These are phyloP conservation scores for Keiferia lycopersicella DNA, from an alignment of 2,888 invertebrate species.

Conservation along the genomic window DNA sequence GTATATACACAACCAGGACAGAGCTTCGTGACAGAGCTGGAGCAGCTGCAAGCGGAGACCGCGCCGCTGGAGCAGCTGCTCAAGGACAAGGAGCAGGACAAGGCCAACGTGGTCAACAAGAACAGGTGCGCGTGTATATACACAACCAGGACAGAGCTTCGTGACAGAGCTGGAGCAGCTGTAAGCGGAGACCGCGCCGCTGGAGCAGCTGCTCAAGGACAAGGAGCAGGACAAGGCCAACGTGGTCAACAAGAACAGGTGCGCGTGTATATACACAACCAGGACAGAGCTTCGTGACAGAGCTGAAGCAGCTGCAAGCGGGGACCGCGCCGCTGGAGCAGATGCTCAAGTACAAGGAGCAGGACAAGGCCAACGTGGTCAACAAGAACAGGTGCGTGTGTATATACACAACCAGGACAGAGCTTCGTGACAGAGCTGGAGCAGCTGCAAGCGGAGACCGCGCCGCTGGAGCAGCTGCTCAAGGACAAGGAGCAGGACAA, in stretches of 20 bases:
- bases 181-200: slow-evolving; percentile 52
- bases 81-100: background rate
- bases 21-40: slow-evolving; percentile 57
- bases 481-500: background rate
- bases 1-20: too few relatives aligned
- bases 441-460: slow-evolving; percentile 56
- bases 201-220: slow-evolving; percentile 41
- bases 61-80: slow-evolving; percentile 49
- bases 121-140: slow-evolving; percentile 47
- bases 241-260: slow-evolving; percentile 5
- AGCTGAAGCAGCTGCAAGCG: slow-evolving; percentile 61
- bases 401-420: too few relatives aligned
- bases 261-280: too few relatives aligned
- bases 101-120: slow-evolving; percentile 4
- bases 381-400: slow-evolving; percentile 41
- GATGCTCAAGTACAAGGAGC: background rate
- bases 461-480: slow-evolving; percentile 48
- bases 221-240: background rate
- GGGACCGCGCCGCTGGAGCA: slow-evolving; percentile 55
- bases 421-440: slow-evolving; percentile 58
- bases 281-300: slow-evolving; percentile 52
- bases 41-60: slow-evolving; percentile 57
- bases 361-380: background rate
- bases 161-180: slow-evolving; percentile 61
- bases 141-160: too few relatives aligned